Evolutionary conservation across 2,797 vertebrate genomes (phyloP).

Genomic region (Poeciliopsis gracilis): DNA sequence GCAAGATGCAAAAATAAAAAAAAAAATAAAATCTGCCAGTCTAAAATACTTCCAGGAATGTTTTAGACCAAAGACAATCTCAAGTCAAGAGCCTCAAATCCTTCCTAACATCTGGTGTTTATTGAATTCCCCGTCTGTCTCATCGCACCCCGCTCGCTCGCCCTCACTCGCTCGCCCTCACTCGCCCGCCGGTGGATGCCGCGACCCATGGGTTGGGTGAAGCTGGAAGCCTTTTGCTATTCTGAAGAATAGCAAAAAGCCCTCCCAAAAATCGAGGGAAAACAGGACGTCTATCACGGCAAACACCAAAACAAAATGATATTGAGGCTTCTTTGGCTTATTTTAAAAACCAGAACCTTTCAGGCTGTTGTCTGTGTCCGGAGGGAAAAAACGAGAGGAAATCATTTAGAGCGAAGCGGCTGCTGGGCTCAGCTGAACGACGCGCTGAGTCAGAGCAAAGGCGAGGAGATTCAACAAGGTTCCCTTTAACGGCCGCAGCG

Average conservation of each 20-base stretch:
- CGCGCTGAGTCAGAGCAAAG: slow-evolving; percentile 49
- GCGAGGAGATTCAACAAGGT: slow-evolving; percentile 41
- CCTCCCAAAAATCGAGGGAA: slow-evolving; percentile 24
- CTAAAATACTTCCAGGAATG: slow-evolving; percentile 7
- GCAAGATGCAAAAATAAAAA: slow-evolving; percentile 11
- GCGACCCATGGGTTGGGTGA: slow-evolving; percentile 59
- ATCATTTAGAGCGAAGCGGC: slow-evolving; percentile 46
- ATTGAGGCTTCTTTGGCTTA: no score
- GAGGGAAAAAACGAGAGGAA: no score
- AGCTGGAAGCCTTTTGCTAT: slow-evolving; percentile 64
- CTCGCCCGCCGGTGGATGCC: slow-evolving; percentile 44
- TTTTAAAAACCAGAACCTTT: no score
- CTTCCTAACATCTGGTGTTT: slow-evolving; percentile 75
- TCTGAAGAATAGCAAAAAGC: slow-evolving; percentile 51
- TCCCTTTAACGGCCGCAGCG: slow-evolving; percentile 29
- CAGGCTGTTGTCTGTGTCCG: background rate
- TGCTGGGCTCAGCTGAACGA: slow-evolving; percentile 49
- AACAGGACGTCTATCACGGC: slow-evolving; percentile 54
- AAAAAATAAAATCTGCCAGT: background rate
- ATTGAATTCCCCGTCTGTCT: slow-evolving; percentile 57
- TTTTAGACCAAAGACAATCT: slow-evolving; percentile 32
- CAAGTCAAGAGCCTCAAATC: slow-evolving; percentile 31
- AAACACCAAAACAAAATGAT: slow-evolving; percentile 13
- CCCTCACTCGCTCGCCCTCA: slow-evolving; percentile 1
- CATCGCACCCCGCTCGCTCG: slow-evolving; percentile 6